Percentiles rank a stretch among this genome's conserved stretches.
Evolutionary conservation across 2,797 vertebrate genomes (phyloP).

Genomic region (Sebastes baramenuke): DNA sequence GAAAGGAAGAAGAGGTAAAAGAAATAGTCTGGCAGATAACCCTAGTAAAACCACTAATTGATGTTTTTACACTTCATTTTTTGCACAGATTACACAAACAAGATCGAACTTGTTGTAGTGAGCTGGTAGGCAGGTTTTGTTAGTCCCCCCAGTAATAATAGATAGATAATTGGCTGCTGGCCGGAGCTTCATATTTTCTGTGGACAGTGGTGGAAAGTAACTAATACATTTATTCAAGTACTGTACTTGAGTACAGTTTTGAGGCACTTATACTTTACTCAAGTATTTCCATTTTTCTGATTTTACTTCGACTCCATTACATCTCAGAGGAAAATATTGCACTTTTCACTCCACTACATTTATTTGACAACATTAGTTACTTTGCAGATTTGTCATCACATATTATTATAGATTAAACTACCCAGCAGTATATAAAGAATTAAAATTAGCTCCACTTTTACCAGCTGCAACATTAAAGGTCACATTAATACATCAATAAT

Average conservation of each 20-base stretch:
- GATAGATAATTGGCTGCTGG: background rate
- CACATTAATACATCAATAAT: background rate
- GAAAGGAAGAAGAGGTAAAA: background rate
- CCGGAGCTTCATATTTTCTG: background rate
- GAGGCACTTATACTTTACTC: background rate
- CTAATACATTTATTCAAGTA: background rate
- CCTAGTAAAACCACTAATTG: background rate
- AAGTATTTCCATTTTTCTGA: background rate
- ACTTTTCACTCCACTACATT: background rate
- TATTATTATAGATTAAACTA: background rate
- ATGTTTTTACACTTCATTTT: background rate
- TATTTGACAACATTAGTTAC: background rate
- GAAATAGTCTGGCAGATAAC: background rate
- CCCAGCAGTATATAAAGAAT: background rate
- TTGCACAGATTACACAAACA: background rate
- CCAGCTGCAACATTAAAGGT: background rate
- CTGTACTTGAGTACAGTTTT: background rate
- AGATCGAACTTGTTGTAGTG: background rate
- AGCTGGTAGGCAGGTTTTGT: background rate
- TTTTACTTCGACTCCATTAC: background rate
- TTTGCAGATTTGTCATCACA: background rate
- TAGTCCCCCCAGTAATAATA: background rate
- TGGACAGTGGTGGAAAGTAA: background rate
- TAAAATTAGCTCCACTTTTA: background rate
- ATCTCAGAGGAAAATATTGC: background rate